These are phyloP conservation scores for Pelecanus crispus DNA, from an alignment of 2,113 vertebrate species.

Conservation along the genomic window DNA sequence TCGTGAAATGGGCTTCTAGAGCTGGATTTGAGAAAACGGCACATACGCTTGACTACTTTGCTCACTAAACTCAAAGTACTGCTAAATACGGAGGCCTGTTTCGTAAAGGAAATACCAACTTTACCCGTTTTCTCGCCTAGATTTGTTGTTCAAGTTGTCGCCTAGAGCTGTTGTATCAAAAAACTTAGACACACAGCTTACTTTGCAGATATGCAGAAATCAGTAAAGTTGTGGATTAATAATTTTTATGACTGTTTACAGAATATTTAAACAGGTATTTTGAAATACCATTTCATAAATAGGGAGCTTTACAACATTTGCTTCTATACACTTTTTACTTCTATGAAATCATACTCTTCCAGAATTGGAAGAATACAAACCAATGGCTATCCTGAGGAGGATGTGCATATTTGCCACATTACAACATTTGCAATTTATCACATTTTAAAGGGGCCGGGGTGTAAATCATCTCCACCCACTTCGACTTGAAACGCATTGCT, in stretches of 20 bases:
- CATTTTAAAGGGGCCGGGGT: background rate
- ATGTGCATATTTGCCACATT: background rate
- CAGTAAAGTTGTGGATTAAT: background rate
- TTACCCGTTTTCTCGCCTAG: background rate
- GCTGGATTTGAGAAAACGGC: background rate
- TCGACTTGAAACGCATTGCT: background rate
- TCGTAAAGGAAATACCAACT: background rate
- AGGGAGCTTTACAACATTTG: background rate
- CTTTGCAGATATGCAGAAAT: background rate
- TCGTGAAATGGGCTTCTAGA: background rate
- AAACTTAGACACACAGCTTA: background rate
- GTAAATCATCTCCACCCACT: background rate
- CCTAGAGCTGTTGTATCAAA: background rate
- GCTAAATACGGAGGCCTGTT: background rate
- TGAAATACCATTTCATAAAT: background rate
- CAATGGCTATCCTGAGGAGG: rapidly evolving
- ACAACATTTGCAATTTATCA: background rate
- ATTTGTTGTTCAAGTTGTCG: background rate
- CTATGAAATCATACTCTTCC: rapidly evolving
- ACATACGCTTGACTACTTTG: background rate
- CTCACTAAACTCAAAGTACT: background rate
- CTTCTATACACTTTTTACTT: background rate
- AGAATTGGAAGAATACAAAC: background rate
- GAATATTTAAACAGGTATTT: background rate
- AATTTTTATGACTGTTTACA: background rate